Evolutionary conservation across 2,888 invertebrate genomes (phyloP).

Genomic region (Xylocampa areola): DNA sequence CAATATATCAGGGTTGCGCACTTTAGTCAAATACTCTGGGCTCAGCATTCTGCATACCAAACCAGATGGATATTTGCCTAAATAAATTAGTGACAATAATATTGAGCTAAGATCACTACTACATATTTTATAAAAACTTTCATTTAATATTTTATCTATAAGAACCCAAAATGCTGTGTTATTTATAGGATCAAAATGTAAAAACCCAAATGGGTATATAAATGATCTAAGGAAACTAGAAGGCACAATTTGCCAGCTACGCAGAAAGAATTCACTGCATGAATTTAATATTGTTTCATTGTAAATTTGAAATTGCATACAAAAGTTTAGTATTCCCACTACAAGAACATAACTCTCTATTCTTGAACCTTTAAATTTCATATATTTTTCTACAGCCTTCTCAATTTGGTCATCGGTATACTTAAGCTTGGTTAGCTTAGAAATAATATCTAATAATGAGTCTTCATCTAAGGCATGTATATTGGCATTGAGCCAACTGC

Average conservation of each 20-base stretch:
- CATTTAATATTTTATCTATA: conserved; percentile 87
- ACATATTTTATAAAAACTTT: conserved; percentile 89
- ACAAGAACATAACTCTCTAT: conserved; percentile 89
- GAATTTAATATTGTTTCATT: conserved; percentile 89
- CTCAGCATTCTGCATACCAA: conserved; percentile 90
- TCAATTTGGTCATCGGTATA: conserved; percentile 90
- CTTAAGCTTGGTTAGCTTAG: conserved; percentile 87
- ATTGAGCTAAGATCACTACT: conserved; percentile 90
- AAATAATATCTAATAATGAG: conserved; percentile 87
- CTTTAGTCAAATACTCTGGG: conserved; percentile 90
- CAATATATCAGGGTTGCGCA: conserved; percentile 80
- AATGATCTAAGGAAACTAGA: conserved; percentile 89
- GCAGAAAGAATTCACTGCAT: conserved; percentile 89
- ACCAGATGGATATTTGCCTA: conserved; percentile 90
- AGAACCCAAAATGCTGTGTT: conserved; percentile 88
- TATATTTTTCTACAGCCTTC: conserved; percentile 90
- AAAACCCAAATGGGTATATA: conserved; percentile 90
- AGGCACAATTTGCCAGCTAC: conserved; percentile 82
- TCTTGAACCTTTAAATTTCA: conserved; percentile 86
- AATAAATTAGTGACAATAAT: conserved; percentile 91
- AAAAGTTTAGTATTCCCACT: conserved; percentile 90
- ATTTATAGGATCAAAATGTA: conserved; percentile 89
- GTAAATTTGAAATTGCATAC: conserved; percentile 89
- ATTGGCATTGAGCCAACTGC: conserved; percentile 90
- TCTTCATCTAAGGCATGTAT: conserved; percentile 90